phyloP scores from a whole-genome alignment of 2,797 vertebrate genomes.

The Urophycis tenuis region DNA sequence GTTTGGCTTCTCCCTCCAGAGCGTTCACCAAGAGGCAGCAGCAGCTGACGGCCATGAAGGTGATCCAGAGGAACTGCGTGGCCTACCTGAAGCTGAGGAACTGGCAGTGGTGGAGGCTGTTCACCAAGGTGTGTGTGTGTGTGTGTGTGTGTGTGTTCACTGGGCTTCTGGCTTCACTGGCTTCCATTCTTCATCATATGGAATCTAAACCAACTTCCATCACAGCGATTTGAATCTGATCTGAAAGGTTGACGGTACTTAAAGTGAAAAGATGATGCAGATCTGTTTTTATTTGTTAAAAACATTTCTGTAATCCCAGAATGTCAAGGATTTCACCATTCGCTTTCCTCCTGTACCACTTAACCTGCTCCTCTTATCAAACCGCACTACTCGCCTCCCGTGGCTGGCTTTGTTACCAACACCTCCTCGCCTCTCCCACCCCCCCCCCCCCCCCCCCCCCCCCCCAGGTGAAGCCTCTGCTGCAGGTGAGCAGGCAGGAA shows the following conservation, averaged over 20 bases:
- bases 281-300: background rate
- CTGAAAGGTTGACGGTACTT: background rate
- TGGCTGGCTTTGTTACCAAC: background rate
- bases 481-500: slow-evolving; percentile 95
- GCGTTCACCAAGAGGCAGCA: slow-evolving; percentile 95
- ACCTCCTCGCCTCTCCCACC: background rate
- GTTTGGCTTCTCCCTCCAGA: slow-evolving; percentile 56
- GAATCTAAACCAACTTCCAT: background rate
- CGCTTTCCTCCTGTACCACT: background rate
- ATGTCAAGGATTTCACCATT: background rate
- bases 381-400: background rate
- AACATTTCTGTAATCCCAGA: background rate
- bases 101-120: slow-evolving; percentile 99
- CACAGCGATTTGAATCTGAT: background rate
- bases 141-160: background rate
- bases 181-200: background rate
- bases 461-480: slow-evolving; percentile 88
- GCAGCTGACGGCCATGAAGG: slow-evolving; percentile 96
- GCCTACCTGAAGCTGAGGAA: slow-evolving; percentile 96
- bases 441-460: background rate
- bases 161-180: background rate
- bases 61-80: slow-evolving; percentile 97
- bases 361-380: background rate
- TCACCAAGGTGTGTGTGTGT: slow-evolving; percentile 79
- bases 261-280: background rate